Evolutionary conservation across 1,140 invertebrate genomes (phyloP).

Genomic region (Samia ricini): DNA sequence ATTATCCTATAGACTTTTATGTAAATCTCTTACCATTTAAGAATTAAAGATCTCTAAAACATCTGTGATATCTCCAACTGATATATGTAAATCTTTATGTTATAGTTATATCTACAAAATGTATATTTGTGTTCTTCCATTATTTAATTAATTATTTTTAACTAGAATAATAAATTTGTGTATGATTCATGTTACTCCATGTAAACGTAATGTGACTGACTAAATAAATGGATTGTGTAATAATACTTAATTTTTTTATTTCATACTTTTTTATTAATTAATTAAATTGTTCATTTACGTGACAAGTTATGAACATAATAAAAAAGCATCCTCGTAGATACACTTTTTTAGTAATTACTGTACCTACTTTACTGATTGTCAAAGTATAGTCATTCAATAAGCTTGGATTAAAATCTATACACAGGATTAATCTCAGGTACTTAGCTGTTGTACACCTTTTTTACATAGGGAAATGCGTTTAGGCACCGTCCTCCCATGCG

Average conservation of each 20-base stretch:
- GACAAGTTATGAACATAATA: no score
- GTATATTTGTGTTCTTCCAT: conserved; percentile 18
- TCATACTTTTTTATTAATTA: conserved; percentile 22
- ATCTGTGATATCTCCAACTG: conserved; percentile 75
- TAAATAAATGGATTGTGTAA: conserved; percentile 48
- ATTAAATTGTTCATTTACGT: no score
- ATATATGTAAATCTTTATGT: conserved; percentile 68
- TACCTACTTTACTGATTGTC: no score
- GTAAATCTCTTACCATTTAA: conserved; percentile 66
- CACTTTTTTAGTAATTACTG: no score
- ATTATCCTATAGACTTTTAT: background rate
- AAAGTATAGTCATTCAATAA: no score
- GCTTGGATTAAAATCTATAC: no score
- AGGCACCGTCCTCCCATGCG: no score
- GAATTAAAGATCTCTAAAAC: conserved; percentile 73
- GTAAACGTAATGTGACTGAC: conserved; percentile 42
- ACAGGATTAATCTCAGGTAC: no score
- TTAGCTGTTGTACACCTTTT: no score
- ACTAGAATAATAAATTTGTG: background rate
- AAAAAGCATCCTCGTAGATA: no score
- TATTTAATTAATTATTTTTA: conserved; percentile 11
- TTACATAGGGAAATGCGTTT: no score
- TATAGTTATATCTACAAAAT: conserved; percentile 43
- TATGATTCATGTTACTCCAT: conserved; percentile 3
- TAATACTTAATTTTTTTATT: conserved; percentile 25